Evolutionary conservation across 2,797 vertebrate species (phyloP).

Genomic region (Sebastes alutus): DNA sequence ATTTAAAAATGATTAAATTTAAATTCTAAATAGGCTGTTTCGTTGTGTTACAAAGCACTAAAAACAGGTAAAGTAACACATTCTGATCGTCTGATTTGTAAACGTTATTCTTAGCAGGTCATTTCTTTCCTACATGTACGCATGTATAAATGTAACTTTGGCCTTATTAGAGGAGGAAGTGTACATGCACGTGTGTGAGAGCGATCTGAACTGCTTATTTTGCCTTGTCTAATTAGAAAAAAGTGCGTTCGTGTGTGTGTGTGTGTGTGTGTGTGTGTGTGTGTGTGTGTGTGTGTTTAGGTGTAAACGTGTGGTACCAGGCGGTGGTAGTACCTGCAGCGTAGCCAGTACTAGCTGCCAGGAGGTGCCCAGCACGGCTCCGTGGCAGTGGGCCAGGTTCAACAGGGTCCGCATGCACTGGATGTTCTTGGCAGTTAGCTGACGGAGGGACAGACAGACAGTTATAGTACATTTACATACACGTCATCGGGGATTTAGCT

Average conservation of each 20-base stretch:
- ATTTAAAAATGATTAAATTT: neutral
- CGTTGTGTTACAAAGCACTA: neutral
- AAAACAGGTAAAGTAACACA: neutral
- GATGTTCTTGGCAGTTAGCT: slow-evolving; percentile 99
- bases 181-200: neutral
- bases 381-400: slow-evolving; percentile 97
- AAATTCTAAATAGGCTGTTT: neutral
- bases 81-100: neutral
- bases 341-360: slow-evolving; percentile 99
- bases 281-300: neutral
- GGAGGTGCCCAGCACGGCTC: slow-evolving; percentile 94
- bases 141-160: neutral
- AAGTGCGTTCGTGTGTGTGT: neutral
- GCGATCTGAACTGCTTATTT: neutral
- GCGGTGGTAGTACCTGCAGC: slow-evolving; percentile 88
- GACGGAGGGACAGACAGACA: slow-evolving; percentile 23
- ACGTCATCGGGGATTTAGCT: neutral
- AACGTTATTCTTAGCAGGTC: neutral
- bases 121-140: neutral
- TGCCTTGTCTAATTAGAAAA: neutral
- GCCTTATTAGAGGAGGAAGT: neutral
- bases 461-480: neutral
- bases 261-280: neutral
- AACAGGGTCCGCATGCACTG: slow-evolving; percentile 98
- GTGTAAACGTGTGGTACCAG: neutral